Conservation (phyloP, 2,888 invertebrate genomes). For the Dusona sp. region DNA sequence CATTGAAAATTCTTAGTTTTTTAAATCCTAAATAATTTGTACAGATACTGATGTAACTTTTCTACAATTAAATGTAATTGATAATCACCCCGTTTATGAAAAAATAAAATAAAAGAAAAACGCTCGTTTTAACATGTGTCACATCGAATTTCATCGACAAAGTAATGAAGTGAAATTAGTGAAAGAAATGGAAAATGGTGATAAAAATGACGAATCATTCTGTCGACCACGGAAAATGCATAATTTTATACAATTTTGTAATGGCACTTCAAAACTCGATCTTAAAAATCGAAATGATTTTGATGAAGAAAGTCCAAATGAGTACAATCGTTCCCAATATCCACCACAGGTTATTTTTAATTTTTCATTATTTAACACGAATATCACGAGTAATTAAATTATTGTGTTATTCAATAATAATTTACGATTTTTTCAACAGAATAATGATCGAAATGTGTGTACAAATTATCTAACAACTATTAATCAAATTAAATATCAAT, state of each 20-base stretch:
- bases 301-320: constrained; percentile 7
- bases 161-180: neutral
- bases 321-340: neutral
- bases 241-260: constrained; percentile 50
- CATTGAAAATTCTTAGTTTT: too few relatives aligned
- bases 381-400: neutral
- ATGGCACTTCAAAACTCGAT: constrained; percentile 24
- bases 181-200: constrained; percentile 50
- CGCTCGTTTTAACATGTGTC: constrained; percentile 16
- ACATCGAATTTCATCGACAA: neutral
- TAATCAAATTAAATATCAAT: neutral
- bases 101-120: constrained; percentile 50
- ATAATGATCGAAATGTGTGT: neutral
- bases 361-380: neutral
- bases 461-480: neutral
- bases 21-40: neutral
- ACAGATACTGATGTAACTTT: too few relatives aligned
- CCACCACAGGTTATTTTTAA: constrained; percentile 48
- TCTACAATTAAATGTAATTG: neutral
- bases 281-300: constrained; percentile 9
- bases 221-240: constrained; percentile 33
- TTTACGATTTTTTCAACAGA: neutral
- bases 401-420: neutral
- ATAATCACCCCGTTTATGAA: neutral
- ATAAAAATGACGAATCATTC: constrained; percentile 4